Evolutionary conservation across 1,140 invertebrate species (phyloP), one percentile per base, ranked within the genome.

Genomic region (Drosophila nebulosa): DNA sequence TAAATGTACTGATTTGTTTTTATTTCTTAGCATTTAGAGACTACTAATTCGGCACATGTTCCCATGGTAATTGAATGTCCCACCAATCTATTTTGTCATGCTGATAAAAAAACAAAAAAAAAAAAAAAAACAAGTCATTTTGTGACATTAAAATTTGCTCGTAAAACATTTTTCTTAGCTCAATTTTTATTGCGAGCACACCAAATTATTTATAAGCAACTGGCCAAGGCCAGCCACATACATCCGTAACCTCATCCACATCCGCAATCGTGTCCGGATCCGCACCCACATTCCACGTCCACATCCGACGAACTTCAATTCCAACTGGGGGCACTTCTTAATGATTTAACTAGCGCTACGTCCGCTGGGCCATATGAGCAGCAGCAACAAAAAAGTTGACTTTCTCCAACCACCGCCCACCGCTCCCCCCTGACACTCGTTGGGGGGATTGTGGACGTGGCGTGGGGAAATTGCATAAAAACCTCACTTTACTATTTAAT

Each of bases 401-500:
- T 55, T n/a, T 42, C 30, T 46, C 51, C 7, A 30, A 6, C 32
- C 22, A 24, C 42, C 24, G 1, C 21, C n/a, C 56, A 50, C 7
- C 36, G n/a, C 9, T 1, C 53, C 6, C 30, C 22, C 9, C 3
- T 55, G 66, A 58, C 24, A 55, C 26, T 30, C 26, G 14, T 18
- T 18, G 27, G 7, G 6, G 16, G 36, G 1, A 2, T 14, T 4
- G 16, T 0, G 10, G n/a, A n/a, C 0, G 36, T 3, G 35, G 35
- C 12, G n/a, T 36, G 35, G 3, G 67, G 59, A 75, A 85, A 74
- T 68, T 66, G 64, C 69, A 73, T 69, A 60, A 79, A 64, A 69
- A 46, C 58, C 53, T 26, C 58, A 56, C 64, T 74, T 78, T 78
- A 79, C 83, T 72, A 65, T 75, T 88, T 88, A 86, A 86, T 86